Evolutionary conservation across 2,888 invertebrate genomes (phyloP).

Genomic region (Apamea sordens): DNA sequence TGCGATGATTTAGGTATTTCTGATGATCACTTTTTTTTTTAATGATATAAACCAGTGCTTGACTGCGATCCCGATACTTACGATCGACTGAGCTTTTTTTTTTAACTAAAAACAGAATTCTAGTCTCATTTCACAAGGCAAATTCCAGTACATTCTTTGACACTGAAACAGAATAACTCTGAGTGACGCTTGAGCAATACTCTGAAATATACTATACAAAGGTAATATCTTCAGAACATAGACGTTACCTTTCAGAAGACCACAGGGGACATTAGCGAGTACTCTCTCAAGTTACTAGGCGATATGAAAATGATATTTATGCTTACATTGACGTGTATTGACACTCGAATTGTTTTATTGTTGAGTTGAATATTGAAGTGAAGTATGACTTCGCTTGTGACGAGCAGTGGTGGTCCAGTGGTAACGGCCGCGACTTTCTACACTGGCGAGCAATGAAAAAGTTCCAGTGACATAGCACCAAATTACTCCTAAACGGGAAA

Average conservation of each 20-base stretch:
- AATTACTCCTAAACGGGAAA: too few species aligned
- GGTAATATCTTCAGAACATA: constrained; percentile 17
- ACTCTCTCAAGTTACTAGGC: constrained; percentile 55
- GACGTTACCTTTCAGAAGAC: constrained; percentile 23
- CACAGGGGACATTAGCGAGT: constrained; percentile 61
- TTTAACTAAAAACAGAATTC: neutral
- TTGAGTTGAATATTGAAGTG: constrained; percentile 7
- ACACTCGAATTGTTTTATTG: constrained; percentile 23
- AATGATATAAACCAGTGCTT: too few species aligned
- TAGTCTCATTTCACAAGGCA: neutral
- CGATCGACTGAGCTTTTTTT: too few species aligned
- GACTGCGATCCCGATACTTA: too few species aligned
- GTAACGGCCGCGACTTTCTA: too few species aligned
- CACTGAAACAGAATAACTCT: constrained; percentile 22
- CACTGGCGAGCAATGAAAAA: too few species aligned
- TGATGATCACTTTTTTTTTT: too few species aligned
- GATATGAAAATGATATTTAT: constrained; percentile 51
- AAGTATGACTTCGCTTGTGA: neutral
- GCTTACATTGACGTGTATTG: constrained; percentile 40
- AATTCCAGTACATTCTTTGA: constrained; percentile 13
- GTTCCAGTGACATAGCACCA: too few species aligned
- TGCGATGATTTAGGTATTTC: too few species aligned
- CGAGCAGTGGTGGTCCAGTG: too few species aligned
- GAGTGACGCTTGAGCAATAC: constrained; percentile 30
- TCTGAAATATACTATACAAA: constrained; percentile 44